phyloP scores from a whole-genome alignment of 2,113 vertebrate species.

The Antechinus flavipes region DNA sequence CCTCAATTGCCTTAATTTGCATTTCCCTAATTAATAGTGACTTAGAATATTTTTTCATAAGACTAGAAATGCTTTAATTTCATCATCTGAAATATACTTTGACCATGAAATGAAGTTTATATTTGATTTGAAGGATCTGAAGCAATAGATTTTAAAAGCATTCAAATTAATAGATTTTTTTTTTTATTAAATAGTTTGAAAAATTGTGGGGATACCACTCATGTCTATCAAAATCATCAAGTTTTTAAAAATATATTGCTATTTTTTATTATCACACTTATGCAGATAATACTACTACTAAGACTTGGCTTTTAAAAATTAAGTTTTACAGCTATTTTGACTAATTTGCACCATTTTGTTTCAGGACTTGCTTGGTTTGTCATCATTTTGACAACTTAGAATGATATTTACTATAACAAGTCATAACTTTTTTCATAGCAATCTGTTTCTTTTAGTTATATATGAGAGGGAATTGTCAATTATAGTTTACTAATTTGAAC shows the following conservation, averaged over 20 bases:
- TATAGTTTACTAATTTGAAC: conserved; percentile 37
- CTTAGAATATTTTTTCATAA: too few species aligned
- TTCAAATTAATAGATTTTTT: conserved; percentile 16
- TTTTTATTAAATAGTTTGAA: conserved; percentile 28
- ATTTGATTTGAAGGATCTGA: background rate
- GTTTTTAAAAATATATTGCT: conserved; percentile 6
- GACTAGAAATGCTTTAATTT: too few species aligned
- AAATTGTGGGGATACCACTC: background rate
- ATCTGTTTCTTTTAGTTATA: conserved; percentile 44
- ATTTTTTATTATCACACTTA: conserved; percentile 19
- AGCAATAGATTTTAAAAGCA: background rate
- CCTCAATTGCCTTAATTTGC: too few species aligned
- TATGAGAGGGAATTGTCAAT: conserved; percentile 35
- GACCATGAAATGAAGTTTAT: background rate
- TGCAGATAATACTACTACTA: conserved; percentile 29
- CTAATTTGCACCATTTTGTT: conserved; percentile 44
- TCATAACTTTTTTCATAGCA: conserved; percentile 19
- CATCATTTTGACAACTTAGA: conserved; percentile 37
- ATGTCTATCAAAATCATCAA: background rate
- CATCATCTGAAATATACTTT: too few species aligned
- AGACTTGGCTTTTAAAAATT: conserved; percentile 44
- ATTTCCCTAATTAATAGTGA: too few species aligned
- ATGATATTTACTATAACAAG: conserved; percentile 8
- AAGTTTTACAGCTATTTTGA: background rate
- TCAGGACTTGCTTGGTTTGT: conserved; percentile 16